These are phyloP conservation scores for Eubucco bourcierii DNA, from an alignment of 2,113 vertebrate genomes.

Conservation along the genomic window DNA sequence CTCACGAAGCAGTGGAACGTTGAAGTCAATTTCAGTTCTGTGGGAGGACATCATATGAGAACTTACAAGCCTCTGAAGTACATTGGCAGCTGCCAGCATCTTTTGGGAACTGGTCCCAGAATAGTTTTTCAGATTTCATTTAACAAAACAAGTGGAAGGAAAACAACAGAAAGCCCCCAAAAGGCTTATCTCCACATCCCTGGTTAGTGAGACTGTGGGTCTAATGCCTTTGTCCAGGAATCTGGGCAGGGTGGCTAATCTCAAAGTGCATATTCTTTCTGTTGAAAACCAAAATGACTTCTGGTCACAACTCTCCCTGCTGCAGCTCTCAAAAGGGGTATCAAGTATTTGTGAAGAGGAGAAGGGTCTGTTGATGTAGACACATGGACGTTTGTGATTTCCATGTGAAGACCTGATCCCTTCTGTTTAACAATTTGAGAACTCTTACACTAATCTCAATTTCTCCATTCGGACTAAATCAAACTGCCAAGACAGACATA, in stretches of 20 bases:
- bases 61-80: background rate
- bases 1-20: background rate
- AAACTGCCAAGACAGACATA: background rate
- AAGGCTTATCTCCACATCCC: rapidly evolving
- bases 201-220: background rate
- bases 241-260: background rate
- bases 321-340: background rate
- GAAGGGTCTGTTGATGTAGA: background rate
- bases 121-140: background rate
- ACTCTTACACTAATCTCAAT: background rate
- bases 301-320: background rate
- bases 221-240: background rate
- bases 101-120: background rate
- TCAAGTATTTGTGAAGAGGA: background rate
- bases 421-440: background rate
- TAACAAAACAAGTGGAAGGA: background rate
- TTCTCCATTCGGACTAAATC: background rate
- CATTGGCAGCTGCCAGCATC: background rate
- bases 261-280: background rate
- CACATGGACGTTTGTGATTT: background rate
- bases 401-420: background rate
- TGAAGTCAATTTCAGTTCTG: background rate
- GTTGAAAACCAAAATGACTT: background rate
- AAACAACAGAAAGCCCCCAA: background rate
- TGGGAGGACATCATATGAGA: conserved; percentile 21